A percentile compares a stretch with the other conserved stretches of the same genome.
These are phyloP conservation scores for Sarcophaga subvicina DNA, from an alignment of 2,888 invertebrate species.

Conservation along the genomic window DNA sequence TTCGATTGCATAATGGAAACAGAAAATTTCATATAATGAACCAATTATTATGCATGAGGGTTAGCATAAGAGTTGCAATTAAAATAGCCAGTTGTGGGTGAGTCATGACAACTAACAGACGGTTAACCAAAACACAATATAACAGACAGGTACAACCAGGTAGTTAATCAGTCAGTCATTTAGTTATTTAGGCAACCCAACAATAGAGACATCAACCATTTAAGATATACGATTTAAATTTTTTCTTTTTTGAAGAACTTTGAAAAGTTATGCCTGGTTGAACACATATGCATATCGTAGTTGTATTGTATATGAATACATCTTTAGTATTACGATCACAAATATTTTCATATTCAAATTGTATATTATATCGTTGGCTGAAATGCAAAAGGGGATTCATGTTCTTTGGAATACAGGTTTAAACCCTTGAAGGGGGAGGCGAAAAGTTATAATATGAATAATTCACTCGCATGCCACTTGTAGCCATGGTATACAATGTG, in stretches of 20 bases:
- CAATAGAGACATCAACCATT: constrained; percentile 38
- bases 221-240: constrained; percentile 15
- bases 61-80: constrained; percentile 48
- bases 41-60: constrained; percentile 59
- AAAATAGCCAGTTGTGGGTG: background rate
- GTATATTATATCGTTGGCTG: background rate
- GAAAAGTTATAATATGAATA: too few species aligned
- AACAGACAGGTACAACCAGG: background rate
- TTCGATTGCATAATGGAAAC: background rate
- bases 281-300: background rate
- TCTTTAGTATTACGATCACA: background rate
- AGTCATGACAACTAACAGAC: constrained; percentile 15
- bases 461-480: too few species aligned
- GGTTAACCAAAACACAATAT: background rate
- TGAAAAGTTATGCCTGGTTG: constrained; percentile 53
- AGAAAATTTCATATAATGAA: constrained; percentile 18
- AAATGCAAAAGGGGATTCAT: too few species aligned
- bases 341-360: background rate
- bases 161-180: background rate
- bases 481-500: too few species aligned
- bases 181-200: constrained; percentile 10
- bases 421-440: too few species aligned
- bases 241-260: constrained; percentile 50
- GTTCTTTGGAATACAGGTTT: too few species aligned
- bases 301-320: background rate